Percentiles rank a stretch among this genome's conserved stretches.
phyloP scores from a whole-genome alignment of 2,113 vertebrate species.

The Melanerpes formicivorus region DNA sequence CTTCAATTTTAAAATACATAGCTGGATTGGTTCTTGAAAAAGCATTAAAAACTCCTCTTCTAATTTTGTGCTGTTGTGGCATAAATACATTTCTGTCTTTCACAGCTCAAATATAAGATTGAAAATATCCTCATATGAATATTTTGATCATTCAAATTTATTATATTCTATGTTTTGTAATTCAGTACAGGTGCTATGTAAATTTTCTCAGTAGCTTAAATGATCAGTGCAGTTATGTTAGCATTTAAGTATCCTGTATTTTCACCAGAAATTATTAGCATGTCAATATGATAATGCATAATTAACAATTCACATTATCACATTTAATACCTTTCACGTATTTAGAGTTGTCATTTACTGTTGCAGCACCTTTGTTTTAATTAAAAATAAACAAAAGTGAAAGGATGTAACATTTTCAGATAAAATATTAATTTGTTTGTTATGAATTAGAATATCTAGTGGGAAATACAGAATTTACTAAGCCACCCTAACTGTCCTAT shows the following conservation, averaged over 20 bases:
- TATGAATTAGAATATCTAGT: constrained; percentile 13
- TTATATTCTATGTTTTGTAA: background rate
- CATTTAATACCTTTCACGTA: constrained; percentile 11
- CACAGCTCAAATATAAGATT: background rate
- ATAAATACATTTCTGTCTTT: background rate
- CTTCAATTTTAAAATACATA: background rate
- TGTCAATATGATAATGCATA: background rate
- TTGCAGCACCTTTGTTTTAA: constrained; percentile 36
- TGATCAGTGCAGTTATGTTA: background rate
- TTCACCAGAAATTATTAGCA: background rate
- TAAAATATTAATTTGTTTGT: constrained; percentile 55
- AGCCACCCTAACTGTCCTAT: background rate
- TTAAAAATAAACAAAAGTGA: constrained; percentile 45
- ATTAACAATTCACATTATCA: constrained; percentile 21
- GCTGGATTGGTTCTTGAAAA: background rate
- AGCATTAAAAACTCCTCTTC: background rate
- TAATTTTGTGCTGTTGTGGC: background rate
- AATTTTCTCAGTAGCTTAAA: background rate
- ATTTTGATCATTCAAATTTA: background rate
- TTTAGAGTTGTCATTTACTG: constrained; percentile 12
- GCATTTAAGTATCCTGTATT: background rate
- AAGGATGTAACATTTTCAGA: background rate
- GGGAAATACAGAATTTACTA: constrained; percentile 35
- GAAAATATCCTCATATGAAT: background rate
- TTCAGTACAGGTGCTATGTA: background rate